A percentile compares a stretch with the other conserved stretches of the same genome.
Conservation (phyloP, 2,113 vertebrate genomes). For the Cebidichthys violaceus region DNA sequence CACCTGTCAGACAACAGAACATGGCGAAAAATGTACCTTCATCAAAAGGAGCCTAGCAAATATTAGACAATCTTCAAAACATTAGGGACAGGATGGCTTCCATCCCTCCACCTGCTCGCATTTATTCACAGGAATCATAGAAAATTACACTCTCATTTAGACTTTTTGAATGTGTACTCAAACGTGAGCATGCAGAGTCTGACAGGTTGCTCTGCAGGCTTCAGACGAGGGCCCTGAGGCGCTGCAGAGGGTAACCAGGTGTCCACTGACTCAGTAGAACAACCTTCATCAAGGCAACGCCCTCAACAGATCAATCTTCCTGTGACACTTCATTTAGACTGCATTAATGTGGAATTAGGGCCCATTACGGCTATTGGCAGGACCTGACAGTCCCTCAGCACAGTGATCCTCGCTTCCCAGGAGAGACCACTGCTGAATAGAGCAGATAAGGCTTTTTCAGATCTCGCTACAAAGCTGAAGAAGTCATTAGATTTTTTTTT, state of each 20-base stretch:
- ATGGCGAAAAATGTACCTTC: conserved; percentile 66
- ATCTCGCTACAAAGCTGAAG: conserved; percentile 79
- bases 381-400: conserved; percentile 84
- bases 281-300: conserved; percentile 86
- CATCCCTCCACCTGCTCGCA: conserved; percentile 53
- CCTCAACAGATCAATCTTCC: conserved; percentile 93
- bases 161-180: conserved; percentile 34
- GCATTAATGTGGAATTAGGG: conserved; percentile 95
- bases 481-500: conserved; percentile 78
- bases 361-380: conserved; percentile 91
- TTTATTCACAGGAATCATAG: conserved; percentile 56
- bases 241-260: conserved; percentile 80
- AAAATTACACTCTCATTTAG: conserved; percentile 49
- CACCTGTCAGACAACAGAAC: conserved; percentile 82
- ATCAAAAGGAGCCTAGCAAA: conserved; percentile 61
- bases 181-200: conserved; percentile 19
- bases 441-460: conserved; percentile 85
- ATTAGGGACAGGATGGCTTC: conserved; percentile 51
- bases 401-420: conserved; percentile 80
- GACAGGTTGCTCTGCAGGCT: conserved; percentile 64
- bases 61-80: conserved; percentile 67
- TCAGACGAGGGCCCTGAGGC: conserved; percentile 75
- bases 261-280: conserved; percentile 82
- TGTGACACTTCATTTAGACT: conserved; percentile 96
- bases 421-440: conserved; percentile 84